Percentiles rank a stretch among this genome's conserved stretches.
These are phyloP conservation scores for Lycopodina hypogea DNA, from an alignment of 37 sponge, comb jelly and placozoan species.

Conservation along the genomic window DNA sequence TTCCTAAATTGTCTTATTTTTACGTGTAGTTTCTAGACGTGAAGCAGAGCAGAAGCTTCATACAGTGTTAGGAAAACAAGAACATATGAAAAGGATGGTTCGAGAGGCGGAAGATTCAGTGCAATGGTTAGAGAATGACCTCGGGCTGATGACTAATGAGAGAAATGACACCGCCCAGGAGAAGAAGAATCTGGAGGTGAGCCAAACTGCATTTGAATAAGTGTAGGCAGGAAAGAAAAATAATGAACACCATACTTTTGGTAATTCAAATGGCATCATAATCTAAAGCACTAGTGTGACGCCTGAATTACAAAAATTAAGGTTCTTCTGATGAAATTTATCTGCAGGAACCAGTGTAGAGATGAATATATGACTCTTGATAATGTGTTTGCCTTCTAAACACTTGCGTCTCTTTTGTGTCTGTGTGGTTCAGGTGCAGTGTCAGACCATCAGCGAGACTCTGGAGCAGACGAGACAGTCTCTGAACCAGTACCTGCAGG, in stretches of 20 bases:
- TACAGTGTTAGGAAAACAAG: slow-evolving; percentile 5
- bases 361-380: no score
- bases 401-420: no score
- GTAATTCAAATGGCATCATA: no score
- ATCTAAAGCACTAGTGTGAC: no score
- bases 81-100: neutral
- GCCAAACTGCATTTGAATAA: neutral
- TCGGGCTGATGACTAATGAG: slow-evolving; percentile 5
- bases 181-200: slow-evolving; percentile 34
- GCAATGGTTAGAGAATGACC: slow-evolving; percentile 20
- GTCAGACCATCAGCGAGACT: slow-evolving; percentile 10
- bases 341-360: no score
- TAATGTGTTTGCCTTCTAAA: no score
- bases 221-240: no score
- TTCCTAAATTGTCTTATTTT: no score
- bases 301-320: no score
- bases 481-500: slow-evolving; percentile 9
- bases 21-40: neutral
- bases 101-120: neutral
- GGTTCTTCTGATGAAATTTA: no score
- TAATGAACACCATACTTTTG: no score
- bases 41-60: slow-evolving; percentile 24
- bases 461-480: slow-evolving; percentile 5
- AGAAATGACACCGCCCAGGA: neutral
- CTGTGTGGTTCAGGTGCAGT: slow-evolving; percentile 9